Percentiles rank a stretch among this genome's conserved stretches.
phyloP scores from a whole-genome alignment of 2,113 vertebrate genomes.

The Oxygymnocypris stewartii region DNA sequence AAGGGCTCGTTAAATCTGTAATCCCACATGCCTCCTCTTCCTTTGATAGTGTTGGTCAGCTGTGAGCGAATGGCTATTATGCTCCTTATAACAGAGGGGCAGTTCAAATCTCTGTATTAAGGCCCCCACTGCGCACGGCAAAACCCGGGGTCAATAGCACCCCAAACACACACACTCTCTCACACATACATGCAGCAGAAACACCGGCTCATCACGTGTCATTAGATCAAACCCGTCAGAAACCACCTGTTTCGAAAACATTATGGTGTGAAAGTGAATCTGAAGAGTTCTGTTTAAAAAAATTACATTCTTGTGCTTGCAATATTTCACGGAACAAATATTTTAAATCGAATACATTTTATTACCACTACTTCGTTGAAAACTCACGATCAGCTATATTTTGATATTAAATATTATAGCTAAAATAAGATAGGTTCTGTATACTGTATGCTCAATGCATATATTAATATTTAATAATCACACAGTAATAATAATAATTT shows the following conservation, averaged over 20 bases:
- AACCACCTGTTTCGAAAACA: background rate
- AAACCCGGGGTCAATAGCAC: constrained; percentile 49
- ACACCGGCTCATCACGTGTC: constrained; percentile 42
- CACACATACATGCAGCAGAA: constrained; percentile 38
- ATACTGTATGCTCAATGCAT: background rate
- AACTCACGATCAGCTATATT: no score
- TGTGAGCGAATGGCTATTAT: constrained; percentile 55
- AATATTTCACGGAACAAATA: background rate
- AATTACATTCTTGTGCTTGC: background rate
- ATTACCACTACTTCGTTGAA: background rate
- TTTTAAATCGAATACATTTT: background rate
- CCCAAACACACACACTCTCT: constrained; percentile 33
- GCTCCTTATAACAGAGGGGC: constrained; percentile 52
- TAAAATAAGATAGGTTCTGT: background rate
- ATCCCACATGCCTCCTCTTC: constrained; percentile 55
- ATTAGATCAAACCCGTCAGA: constrained; percentile 49
- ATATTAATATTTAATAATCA: background rate
- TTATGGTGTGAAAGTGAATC: background rate
- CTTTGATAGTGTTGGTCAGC: constrained; percentile 61
- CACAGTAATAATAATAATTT: background rate
- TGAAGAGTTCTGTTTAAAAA: background rate
- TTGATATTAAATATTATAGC: background rate
- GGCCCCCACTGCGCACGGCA: constrained; percentile 53
- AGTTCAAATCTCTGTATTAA: constrained; percentile 49
- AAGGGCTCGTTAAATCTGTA: constrained; percentile 83